phyloP scores from a whole-genome alignment of 2,888 invertebrate species.

The Metopia argyrocephala region DNA sequence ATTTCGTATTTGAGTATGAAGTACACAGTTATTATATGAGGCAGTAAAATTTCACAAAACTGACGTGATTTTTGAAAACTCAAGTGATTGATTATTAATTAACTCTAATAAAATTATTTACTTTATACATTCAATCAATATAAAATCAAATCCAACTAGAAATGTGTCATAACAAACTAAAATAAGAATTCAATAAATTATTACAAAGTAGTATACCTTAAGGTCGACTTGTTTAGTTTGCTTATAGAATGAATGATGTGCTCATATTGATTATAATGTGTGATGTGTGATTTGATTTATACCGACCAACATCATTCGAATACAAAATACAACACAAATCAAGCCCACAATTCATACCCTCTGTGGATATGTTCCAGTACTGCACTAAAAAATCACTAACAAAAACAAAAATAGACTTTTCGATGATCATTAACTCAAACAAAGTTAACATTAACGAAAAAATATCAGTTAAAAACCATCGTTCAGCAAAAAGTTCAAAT shows the following conservation, averaged over 20 bases:
- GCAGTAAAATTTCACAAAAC: too few relatives aligned
- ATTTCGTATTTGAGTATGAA: too few relatives aligned
- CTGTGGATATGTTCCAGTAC: slow-evolving; percentile 44
- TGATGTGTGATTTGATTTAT: slow-evolving; percentile 74
- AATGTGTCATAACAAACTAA: too few relatives aligned
- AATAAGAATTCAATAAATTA: too few relatives aligned
- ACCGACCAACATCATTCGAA: slow-evolving; percentile 68
- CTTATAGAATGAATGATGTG: slow-evolving; percentile 63
- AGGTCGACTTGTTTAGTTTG: not conserved
- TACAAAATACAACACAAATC: slow-evolving; percentile 71
- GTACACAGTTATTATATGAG: too few relatives aligned
- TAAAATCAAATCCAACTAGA: too few relatives aligned
- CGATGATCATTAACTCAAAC: slow-evolving; percentile 50
- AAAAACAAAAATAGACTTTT: not conserved
- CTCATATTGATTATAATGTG: slow-evolving; percentile 67
- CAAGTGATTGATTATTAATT: too few relatives aligned
- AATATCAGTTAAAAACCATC: slow-evolving; percentile 26
- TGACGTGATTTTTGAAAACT: too few relatives aligned
- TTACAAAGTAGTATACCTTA: not conserved
- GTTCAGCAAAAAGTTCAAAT: slow-evolving; percentile 55
- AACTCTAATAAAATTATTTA: too few relatives aligned
- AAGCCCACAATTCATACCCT: slow-evolving; percentile 68
- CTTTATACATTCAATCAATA: too few relatives aligned
- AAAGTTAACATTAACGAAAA: slow-evolving; percentile 21
- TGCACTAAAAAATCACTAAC: slow-evolving; percentile 5